phyloP scores from a whole-genome alignment of 2,797 vertebrate genomes.

The Sebastes trivittatus region DNA sequence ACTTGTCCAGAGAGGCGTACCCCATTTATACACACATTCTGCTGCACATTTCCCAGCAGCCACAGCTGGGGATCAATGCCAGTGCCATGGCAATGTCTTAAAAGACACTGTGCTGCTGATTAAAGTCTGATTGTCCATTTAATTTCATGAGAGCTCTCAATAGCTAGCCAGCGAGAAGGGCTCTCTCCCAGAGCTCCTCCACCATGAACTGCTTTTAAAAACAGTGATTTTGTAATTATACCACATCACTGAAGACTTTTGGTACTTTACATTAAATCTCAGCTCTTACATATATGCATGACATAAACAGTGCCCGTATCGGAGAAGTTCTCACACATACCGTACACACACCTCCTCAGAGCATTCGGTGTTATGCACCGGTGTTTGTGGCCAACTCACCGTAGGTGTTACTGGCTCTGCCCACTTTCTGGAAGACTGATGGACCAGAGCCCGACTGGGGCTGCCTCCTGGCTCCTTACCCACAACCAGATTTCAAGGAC shows the following conservation, averaged over 20 bases:
- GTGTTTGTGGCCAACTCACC: slow-evolving; percentile 68
- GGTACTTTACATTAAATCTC: background rate
- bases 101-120: slow-evolving; percentile 78
- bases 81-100: slow-evolving; percentile 75
- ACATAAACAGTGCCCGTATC: background rate
- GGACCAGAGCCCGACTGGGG: slow-evolving; percentile 70
- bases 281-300: background rate
- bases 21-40: slow-evolving; percentile 80
- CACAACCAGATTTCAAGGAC: slow-evolving; percentile 75
- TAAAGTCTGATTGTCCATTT: slow-evolving; percentile 79
- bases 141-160: slow-evolving; percentile 64
- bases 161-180: slow-evolving; percentile 40
- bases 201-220: background rate
- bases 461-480: slow-evolving; percentile 70
- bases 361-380: slow-evolving; percentile 32
- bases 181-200: slow-evolving; percentile 36
- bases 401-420: slow-evolving; percentile 74
- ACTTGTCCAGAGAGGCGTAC: slow-evolving; percentile 82
- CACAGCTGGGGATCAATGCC: slow-evolving; percentile 80
- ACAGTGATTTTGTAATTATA: slow-evolving; percentile 15
- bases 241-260: slow-evolving; percentile 12
- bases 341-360: slow-evolving; percentile 28
- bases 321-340: slow-evolving; percentile 33
- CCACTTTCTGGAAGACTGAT: slow-evolving; percentile 80
- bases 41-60: slow-evolving; percentile 75